These are phyloP conservation scores for Thalassaphorura encarpata DNA, from an alignment of 1,140 invertebrate species.

Conservation along the genomic window DNA sequence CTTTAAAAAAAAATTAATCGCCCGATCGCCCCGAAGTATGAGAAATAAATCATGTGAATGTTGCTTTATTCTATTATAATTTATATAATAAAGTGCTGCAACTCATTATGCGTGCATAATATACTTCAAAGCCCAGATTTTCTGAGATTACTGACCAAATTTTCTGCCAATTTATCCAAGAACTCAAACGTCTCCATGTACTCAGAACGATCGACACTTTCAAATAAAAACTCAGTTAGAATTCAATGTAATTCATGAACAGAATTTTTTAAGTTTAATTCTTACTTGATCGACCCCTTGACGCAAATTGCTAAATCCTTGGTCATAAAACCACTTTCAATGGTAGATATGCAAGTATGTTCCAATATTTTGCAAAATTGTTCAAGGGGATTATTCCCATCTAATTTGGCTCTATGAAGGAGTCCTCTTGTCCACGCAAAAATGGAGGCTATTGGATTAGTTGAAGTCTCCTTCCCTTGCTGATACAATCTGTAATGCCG, in stretches of 20 bases:
- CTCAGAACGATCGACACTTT: conserved; percentile 66
- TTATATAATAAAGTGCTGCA: no score
- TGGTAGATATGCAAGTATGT: conserved; percentile 83
- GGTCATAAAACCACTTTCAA: conserved; percentile 92
- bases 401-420: conserved; percentile 82
- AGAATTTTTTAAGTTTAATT: conserved; percentile 2
- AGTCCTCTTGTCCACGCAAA: conserved; percentile 95
- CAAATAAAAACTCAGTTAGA: conserved; percentile 22
- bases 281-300: conserved; percentile 61
- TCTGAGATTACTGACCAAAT: conserved; percentile 61
- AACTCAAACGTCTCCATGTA: conserved; percentile 98
- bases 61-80: no score
- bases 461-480: conserved; percentile 93
- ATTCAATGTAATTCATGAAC: neutral
- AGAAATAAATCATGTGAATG: no score
- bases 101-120: no score
- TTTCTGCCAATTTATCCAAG: conserved; percentile 89
- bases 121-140: no score
- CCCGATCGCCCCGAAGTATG: no score
- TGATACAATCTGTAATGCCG: conserved; percentile 89
- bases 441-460: conserved; percentile 96
- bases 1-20: no score
- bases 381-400: conserved; percentile 64
- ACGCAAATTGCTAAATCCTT: conserved; percentile 98
- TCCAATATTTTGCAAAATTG: conserved; percentile 77